Base-by-base conservation (phyloP, 2,888 invertebrate genomes). In the Malachius bipustulatus region DNA sequence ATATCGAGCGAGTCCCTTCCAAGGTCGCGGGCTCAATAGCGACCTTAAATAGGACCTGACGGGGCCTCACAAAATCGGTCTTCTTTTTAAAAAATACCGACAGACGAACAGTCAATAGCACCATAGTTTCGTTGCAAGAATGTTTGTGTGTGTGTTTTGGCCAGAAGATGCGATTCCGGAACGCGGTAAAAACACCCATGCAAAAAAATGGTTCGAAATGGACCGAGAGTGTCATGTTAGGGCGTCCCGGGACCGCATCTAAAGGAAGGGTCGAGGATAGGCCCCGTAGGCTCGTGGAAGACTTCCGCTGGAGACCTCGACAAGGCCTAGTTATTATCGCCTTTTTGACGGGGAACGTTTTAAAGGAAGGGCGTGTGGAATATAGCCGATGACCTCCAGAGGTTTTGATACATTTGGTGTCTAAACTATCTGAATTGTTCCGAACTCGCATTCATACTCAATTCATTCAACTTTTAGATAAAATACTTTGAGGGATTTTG, bases 61-160 rank as follows among this genome's bases (percentile, higher is more conserved):
- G 54, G 54, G 54, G 51, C 52, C 46, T 43, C 48, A 36, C 41
- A 35, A 36, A 40, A 35, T 26, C 37, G 41, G 24, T 6, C 24
- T 19, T 19, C 24, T 8, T 19, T 8, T 8, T 19, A n/a, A 8
- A 13, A 4, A 32, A 13, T 11, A 41, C 38, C 50, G 49, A 47
- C 50, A 50, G 40, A 46, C 52, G 47, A 55, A 50, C 56, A 56
- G 59, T 59, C 59, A 52, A 55, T 62, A 63, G 63, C 62, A 63
- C 62, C 61, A 61, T 57, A 57, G 56, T 58, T 61, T 62, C 62
- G 63, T 63, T 62, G 62, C 61, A 62, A 54, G 51, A 52, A 49
- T 52, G 52, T 54, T 42, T 50, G n/a, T n/a, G n/a, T n/a, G n/a
- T n/a, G n/a, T n/a, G n/a, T n/a, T n/a, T n/a, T n/a, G n/a, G n/a